Percentiles rank a stretch among this genome's conserved stretches.
Evolutionary conservation across 2,888 invertebrate species (phyloP).

Genomic region (Tipula lateralis): DNA sequence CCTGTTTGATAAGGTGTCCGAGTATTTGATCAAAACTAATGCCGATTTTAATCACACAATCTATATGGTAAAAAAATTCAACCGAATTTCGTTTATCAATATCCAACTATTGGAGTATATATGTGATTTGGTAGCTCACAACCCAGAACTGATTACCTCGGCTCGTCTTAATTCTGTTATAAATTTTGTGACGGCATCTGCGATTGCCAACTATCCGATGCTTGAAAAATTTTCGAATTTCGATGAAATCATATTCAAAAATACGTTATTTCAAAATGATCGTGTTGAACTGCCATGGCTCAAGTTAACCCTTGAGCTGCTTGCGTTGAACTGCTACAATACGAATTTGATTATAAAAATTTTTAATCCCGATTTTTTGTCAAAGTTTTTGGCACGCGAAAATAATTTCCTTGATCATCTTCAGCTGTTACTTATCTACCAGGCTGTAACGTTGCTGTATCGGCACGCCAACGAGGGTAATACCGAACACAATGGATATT

Average conservation of each 20-base stretch:
- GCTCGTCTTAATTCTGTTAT: conserved; percentile 50
- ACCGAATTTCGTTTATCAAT: conserved; percentile 56
- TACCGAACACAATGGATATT: not conserved
- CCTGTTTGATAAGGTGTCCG: conserved; percentile 55
- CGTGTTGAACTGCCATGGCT: conserved; percentile 52
- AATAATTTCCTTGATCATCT: conserved; percentile 50
- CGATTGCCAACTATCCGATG: conserved; percentile 55
- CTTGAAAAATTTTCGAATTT: conserved; percentile 51
- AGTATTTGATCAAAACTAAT: conserved; percentile 52
- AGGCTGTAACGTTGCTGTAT: conserved; percentile 53
- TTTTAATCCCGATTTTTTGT: conserved; percentile 52
- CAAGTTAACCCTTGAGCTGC: conserved; percentile 54
- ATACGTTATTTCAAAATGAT: conserved; percentile 47
- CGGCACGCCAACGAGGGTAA: conserved; percentile 36
- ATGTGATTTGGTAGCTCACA: conserved; percentile 49
- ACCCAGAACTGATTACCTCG: conserved; percentile 47
- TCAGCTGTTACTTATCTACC: conserved; percentile 54
- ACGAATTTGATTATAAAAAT: conserved; percentile 52
- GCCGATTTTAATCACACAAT: conserved; percentile 52
- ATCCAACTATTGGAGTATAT: conserved; percentile 57
- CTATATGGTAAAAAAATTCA: conserved; percentile 52
- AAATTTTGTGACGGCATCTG: conserved; percentile 54
- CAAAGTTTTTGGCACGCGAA: conserved; percentile 46
- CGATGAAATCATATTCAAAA: conserved; percentile 49
- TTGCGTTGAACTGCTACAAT: conserved; percentile 57